Conservation (phyloP, 2,888 invertebrate genomes). For the Lycophotia porphyrea region DNA sequence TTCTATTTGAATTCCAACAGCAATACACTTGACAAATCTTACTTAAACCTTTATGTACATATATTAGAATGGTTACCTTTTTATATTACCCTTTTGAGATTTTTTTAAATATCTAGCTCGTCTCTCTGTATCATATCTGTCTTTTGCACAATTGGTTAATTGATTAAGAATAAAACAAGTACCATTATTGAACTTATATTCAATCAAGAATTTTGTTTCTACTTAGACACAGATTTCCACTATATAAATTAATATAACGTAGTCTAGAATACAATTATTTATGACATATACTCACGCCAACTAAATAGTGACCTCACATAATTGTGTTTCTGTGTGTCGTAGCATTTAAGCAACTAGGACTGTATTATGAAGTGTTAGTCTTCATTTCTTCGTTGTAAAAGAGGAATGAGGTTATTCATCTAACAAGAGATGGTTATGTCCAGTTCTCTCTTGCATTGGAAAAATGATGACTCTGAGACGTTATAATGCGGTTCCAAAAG, state of each 20-base stretch:
- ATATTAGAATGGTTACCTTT: not conserved
- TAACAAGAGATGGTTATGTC: not conserved
- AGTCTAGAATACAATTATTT: conserved; percentile 18
- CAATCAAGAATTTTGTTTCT: not conserved
- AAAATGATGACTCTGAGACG: not conserved
- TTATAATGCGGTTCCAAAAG: not conserved
- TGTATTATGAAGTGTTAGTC: not conserved
- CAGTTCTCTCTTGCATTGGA: not conserved
- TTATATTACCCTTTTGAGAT: not conserved
- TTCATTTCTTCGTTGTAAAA: not conserved
- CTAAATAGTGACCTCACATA: conserved; percentile 41
- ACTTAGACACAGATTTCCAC: conserved; percentile 1
- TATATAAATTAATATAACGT: not conserved
- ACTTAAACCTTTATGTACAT: not conserved
- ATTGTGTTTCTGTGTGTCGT: conserved; percentile 35
- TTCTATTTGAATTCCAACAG: not conserved
- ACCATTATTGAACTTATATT: not conserved
- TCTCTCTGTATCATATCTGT: not conserved
- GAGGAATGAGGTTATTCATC: not conserved
- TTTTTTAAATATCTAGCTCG: not conserved
- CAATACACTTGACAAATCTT: not conserved
- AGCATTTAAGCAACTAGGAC: not conserved
- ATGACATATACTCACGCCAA: conserved; percentile 40
- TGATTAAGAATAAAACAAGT: not conserved
- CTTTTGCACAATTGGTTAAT: not conserved